Evolutionary conservation across 2,888 invertebrate species (phyloP).

Genomic region (Aleiodes leptofemur): DNA sequence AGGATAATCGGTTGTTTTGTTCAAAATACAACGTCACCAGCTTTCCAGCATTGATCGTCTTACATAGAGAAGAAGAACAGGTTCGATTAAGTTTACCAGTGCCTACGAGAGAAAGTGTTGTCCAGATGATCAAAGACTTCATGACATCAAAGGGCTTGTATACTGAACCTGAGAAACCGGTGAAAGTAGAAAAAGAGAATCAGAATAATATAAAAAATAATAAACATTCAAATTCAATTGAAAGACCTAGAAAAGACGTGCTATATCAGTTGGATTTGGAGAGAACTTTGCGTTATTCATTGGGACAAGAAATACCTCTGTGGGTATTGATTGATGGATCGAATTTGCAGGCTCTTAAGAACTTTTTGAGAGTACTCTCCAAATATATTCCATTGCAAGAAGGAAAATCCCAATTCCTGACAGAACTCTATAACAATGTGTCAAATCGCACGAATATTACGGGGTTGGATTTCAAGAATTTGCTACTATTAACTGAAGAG

Average conservation of each 20-base stretch:
- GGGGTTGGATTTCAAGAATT: slow-evolving; percentile 80
- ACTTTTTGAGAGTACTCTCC: slow-evolving; percentile 83
- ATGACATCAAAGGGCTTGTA: slow-evolving; percentile 68
- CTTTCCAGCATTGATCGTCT: slow-evolving; percentile 78
- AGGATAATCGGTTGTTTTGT: slow-evolving; percentile 77
- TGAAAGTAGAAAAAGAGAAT: slow-evolving; percentile 59
- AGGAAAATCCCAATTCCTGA: slow-evolving; percentile 61
- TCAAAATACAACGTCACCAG: slow-evolving; percentile 76
- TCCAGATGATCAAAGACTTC: slow-evolving; percentile 77
- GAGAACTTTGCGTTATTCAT: slow-evolving; percentile 87
- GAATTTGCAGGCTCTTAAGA: slow-evolving; percentile 83
- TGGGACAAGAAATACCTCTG: slow-evolving; percentile 89
- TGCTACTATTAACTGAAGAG: slow-evolving; percentile 78
- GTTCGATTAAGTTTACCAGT: slow-evolving; percentile 74
- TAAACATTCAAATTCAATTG: slow-evolving; percentile 40
- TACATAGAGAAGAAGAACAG: slow-evolving; percentile 74
- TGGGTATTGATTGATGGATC: slow-evolving; percentile 83
- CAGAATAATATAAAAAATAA: no score
- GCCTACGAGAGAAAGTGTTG: slow-evolving; percentile 75
- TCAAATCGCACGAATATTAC: slow-evolving; percentile 74
- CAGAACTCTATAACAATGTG: slow-evolving; percentile 76
- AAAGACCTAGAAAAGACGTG: slow-evolving; percentile 77
- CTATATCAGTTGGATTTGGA: slow-evolving; percentile 93
- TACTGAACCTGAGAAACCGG: slow-evolving; percentile 47
- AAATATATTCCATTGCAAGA: slow-evolving; percentile 63